Conservation (phyloP, 2,113 vertebrate genomes). For the Myiagra hebetior region DNA sequence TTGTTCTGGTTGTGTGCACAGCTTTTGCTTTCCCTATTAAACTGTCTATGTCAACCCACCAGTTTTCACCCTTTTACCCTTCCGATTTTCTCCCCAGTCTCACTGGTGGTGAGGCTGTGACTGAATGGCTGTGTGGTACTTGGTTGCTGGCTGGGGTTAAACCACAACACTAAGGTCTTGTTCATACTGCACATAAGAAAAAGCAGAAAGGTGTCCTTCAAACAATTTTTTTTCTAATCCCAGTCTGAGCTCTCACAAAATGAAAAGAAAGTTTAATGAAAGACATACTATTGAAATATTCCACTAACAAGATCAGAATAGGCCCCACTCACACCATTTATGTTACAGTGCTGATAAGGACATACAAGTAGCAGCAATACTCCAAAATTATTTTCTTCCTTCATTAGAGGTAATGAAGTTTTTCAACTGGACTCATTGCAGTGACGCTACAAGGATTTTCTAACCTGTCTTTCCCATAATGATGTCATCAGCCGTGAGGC, state of each 20-base stretch:
- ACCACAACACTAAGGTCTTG: not conserved
- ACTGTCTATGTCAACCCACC: not conserved
- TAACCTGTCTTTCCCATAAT: conserved; percentile 95
- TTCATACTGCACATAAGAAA: not conserved
- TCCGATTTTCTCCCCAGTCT: not conserved
- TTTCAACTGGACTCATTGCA: not conserved
- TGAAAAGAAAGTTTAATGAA: not conserved
- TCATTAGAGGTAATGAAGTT: not conserved
- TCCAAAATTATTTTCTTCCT: not conserved
- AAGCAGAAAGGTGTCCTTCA: not conserved
- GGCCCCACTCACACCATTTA: not conserved
- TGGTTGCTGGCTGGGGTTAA: not conserved
- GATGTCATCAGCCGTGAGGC: conserved; percentile 83
- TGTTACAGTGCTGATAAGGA: not conserved
- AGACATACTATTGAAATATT: not conserved
- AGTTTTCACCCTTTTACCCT: not conserved
- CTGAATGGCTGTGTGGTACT: not conserved
- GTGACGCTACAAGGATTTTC: not conserved
- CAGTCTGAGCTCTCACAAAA: not conserved
- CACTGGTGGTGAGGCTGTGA: not conserved
- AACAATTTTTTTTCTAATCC: not conserved
- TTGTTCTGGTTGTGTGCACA: not conserved
- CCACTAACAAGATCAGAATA: not conserved
- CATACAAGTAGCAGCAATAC: not conserved
- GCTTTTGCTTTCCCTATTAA: not conserved